Evolutionary conservation across 2,888 invertebrate genomes (phyloP).

Genomic region (Caenorhabditis sp.): DNA sequence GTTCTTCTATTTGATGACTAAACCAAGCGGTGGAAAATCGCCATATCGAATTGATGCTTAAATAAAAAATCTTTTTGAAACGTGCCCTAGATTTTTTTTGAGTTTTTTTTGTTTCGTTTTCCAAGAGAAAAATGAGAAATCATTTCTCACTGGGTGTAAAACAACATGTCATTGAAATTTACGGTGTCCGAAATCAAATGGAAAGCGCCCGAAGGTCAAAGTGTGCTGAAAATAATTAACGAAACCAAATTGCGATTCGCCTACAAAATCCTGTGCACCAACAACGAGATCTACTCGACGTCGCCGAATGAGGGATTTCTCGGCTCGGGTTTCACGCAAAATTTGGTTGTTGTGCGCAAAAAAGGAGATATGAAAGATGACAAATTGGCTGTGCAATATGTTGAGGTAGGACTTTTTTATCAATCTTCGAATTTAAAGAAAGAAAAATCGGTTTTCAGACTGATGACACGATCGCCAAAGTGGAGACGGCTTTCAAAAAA

Average conservation of each 20-base stretch:
- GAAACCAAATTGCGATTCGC: background rate
- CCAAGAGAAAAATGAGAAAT: background rate
- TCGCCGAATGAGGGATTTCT: background rate
- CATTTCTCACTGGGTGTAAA: background rate
- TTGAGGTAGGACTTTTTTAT: background rate
- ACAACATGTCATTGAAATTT: background rate
- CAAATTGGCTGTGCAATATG: background rate
- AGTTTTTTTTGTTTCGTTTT: no score
- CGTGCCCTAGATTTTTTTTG: no score
- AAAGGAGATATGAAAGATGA: background rate
- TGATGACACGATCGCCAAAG: background rate
- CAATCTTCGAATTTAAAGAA: background rate
- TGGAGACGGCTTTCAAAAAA: background rate
- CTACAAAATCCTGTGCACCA: background rate
- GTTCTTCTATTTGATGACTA: slow-evolving; percentile 39
- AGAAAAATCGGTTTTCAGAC: background rate
- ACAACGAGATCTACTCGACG: background rate
- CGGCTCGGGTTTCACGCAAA: background rate
- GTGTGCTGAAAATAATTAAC: background rate
- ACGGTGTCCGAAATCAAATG: background rate
- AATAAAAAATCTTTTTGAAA: background rate
- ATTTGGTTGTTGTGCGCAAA: background rate
- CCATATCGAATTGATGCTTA: slow-evolving; percentile 34
- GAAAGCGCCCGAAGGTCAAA: background rate
- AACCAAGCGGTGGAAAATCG: slow-evolving; percentile 32